phyloP scores from a whole-genome alignment of 2,888 invertebrate species.

The Eubasilissa splendida region DNA sequence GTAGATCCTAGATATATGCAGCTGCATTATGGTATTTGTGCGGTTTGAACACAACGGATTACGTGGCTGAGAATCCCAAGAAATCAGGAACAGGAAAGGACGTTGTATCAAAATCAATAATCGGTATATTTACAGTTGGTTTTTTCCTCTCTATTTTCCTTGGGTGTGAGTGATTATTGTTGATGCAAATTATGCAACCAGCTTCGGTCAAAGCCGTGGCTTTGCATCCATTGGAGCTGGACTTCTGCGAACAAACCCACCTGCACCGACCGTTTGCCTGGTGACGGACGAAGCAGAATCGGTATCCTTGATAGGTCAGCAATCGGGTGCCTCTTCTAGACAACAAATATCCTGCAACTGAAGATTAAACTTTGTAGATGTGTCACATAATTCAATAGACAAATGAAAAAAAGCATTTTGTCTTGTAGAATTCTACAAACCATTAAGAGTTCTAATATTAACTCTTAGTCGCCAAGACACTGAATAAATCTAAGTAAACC shows the following conservation, averaged over 20 bases:
- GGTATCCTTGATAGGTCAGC: constrained; percentile 45
- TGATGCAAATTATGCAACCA: constrained; percentile 41
- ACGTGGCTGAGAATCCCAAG: constrained; percentile 20
- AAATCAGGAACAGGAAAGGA: constrained; percentile 27
- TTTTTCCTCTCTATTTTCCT: constrained; percentile 34
- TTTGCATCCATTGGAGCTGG: constrained; percentile 41
- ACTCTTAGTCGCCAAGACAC: too few relatives aligned
- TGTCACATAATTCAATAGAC: too few relatives aligned
- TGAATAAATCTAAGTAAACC: too few relatives aligned
- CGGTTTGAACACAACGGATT: background rate
- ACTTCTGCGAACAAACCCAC: constrained; percentile 51
- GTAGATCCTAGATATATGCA: too few relatives aligned
- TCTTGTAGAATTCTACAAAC: too few relatives aligned
- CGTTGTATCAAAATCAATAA: constrained; percentile 35
- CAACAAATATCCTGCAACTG: constrained; percentile 49
- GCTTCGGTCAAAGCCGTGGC: constrained; percentile 44
- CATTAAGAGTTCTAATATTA: too few relatives aligned
- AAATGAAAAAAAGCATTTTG: too few relatives aligned
- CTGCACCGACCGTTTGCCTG: constrained; percentile 43
- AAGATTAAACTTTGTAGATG: constrained; percentile 6
- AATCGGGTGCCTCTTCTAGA: constrained; percentile 44
- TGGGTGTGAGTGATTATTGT: constrained; percentile 46
- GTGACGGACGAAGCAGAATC: constrained; percentile 45
- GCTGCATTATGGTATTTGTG: too few relatives aligned
- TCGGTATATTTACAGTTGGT: constrained; percentile 44